Evolutionary conservation across 2,888 invertebrate species (phyloP).

Genomic region (Cantharis rufa): DNA sequence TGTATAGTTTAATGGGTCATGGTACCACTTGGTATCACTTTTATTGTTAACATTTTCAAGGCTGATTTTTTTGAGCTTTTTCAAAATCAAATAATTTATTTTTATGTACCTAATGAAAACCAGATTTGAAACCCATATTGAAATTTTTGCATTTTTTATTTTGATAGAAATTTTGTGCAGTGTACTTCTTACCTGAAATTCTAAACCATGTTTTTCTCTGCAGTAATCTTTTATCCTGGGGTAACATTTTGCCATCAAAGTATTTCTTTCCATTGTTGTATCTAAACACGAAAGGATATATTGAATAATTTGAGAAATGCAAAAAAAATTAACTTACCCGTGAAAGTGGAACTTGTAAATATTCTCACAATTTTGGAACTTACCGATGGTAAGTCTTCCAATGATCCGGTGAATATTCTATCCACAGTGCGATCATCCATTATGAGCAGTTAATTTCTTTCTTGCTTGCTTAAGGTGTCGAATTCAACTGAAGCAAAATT

Average conservation of each 20-base stretch:
- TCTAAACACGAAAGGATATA: slow-evolving; percentile 61
- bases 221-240: slow-evolving; percentile 96
- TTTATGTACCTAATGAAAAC: background rate
- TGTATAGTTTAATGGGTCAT: slow-evolving; percentile 26
- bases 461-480: background rate
- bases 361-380: slow-evolving; percentile 98
- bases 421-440: slow-evolving; percentile 94
- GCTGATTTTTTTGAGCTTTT: slow-evolving; percentile 23
- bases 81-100: background rate
- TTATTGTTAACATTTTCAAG: slow-evolving; percentile 34
- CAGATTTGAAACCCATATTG: background rate
- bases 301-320: background rate
- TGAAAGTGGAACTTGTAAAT: slow-evolving; percentile 97
- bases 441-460: slow-evolving; percentile 26
- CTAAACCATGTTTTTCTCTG: slow-evolving; percentile 93
- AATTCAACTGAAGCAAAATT: slow-evolving; percentile 15
- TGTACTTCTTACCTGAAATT: slow-evolving; percentile 81
- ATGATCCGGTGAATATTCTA: slow-evolving; percentile 85
- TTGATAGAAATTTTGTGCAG: background rate
- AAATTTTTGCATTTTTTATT: background rate
- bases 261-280: slow-evolving; percentile 96
- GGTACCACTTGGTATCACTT: slow-evolving; percentile 38
- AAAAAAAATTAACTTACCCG: slow-evolving; percentile 66
- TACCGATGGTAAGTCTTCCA: slow-evolving; percentile 89
- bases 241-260: slow-evolving; percentile 97